phyloP scores from a whole-genome alignment of 2,113 vertebrate genomes.

The Chionomys nivalis region DNA sequence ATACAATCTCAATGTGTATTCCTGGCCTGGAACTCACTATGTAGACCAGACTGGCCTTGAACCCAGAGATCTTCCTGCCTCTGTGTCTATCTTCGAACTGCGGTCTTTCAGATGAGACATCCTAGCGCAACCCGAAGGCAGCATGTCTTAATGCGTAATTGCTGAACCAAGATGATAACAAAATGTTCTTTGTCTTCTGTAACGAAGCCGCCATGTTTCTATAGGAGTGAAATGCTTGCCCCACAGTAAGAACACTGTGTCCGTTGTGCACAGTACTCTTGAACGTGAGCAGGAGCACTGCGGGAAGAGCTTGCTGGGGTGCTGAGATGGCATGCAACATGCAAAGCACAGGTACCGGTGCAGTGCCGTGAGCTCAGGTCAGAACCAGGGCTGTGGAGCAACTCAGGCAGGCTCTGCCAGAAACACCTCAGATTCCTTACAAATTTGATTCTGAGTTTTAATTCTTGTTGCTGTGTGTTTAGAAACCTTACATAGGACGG shows the following conservation, averaged over 20 bases:
- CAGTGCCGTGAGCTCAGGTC: neutral
- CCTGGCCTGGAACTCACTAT: no score
- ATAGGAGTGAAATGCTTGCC: no score
- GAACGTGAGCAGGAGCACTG: neutral
- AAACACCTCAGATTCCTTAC: neutral
- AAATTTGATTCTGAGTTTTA: neutral
- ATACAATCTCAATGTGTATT: neutral
- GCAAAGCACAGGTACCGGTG: fast-evolving
- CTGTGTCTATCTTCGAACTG: neutral
- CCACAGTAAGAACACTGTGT: neutral
- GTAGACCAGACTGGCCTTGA: neutral
- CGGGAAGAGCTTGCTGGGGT: neutral
- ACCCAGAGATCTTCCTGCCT: neutral
- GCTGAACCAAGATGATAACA: neutral
- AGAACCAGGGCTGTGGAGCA: neutral
- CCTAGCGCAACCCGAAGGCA: neutral
- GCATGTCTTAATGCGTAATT: no score
- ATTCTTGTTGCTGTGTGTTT: neutral
- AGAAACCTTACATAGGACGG: neutral
- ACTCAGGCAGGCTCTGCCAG: neutral
- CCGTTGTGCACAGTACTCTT: neutral
- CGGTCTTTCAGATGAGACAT: neutral
- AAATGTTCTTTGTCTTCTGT: neutral
- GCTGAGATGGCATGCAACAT: fast-evolving
- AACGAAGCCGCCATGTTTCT: neutral